These are phyloP conservation scores for Caprella mutica DNA, from an alignment of 2,888 invertebrate species.

Conservation along the genomic window DNA sequence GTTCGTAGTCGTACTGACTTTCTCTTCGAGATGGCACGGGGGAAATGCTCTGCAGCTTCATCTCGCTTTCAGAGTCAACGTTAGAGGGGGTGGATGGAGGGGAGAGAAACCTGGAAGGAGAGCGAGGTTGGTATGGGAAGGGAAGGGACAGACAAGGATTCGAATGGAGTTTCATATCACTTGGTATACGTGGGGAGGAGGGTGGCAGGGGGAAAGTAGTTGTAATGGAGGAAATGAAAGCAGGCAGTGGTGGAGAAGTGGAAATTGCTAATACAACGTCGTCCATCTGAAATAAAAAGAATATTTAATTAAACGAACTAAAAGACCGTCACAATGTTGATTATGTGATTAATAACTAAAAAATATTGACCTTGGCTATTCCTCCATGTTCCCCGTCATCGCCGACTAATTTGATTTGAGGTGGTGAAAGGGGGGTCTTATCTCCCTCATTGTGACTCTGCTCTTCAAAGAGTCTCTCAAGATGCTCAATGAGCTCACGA, in stretches of 20 bases:
- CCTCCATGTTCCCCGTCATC: too few relatives aligned
- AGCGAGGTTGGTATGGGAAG: not conserved
- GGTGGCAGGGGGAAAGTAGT: conserved; percentile 35
- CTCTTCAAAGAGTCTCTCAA: conserved; percentile 59
- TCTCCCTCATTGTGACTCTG: conserved; percentile 38
- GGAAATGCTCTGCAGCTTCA: not conserved
- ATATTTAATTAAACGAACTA: too few relatives aligned
- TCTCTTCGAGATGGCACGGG: conserved; percentile 41
- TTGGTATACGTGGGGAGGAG: conserved; percentile 33
- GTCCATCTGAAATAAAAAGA: too few relatives aligned
- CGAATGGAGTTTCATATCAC: conserved; percentile 25
- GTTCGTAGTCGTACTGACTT: conserved; percentile 37
- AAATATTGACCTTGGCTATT: too few relatives aligned
- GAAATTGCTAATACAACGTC: too few relatives aligned
- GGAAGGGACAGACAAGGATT: conserved; percentile 7
- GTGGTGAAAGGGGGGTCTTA: conserved; percentile 1
- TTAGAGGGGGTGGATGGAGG: not conserved
- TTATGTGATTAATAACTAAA: too few relatives aligned
- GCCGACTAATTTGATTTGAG: conserved; percentile 10
- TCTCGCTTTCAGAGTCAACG: not conserved
- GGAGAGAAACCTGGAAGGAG: conserved; percentile 39
- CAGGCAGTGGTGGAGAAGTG: conserved; percentile 41
- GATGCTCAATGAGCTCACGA: conserved; percentile 64
- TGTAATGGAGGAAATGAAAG: conserved; percentile 31
- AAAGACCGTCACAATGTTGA: too few relatives aligned